Conservation (phyloP, 2,888 invertebrate genomes). For the Tillus elongatus region DNA sequence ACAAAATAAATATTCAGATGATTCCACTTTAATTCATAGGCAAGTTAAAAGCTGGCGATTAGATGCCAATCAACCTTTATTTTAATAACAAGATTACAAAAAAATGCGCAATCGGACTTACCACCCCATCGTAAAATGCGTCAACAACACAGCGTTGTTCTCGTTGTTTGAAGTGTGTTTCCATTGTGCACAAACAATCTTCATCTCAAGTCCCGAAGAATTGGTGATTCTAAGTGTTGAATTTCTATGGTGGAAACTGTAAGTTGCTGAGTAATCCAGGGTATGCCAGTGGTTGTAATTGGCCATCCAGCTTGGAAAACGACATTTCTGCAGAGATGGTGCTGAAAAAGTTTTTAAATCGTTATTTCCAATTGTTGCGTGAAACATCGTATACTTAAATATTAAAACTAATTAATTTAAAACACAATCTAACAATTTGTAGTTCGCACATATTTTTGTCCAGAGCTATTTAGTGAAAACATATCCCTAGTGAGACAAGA, state of each 20-base stretch:
- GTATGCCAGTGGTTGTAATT: conserved; percentile 82
- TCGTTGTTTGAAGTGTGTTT: conserved; percentile 51
- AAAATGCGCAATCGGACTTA: conserved; percentile 37
- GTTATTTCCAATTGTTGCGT: no score
- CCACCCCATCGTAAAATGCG: conserved; percentile 69
- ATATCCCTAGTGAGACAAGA: no score
- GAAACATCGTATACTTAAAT: no score
- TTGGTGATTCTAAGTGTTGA: conserved; percentile 64
- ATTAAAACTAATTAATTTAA: no score
- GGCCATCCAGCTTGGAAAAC: conserved; percentile 81
- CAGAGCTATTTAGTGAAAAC: no score
- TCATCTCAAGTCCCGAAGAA: conserved; percentile 52
- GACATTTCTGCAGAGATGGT: conserved; percentile 65
- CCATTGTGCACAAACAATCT: conserved; percentile 57
- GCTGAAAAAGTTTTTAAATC: conserved; percentile 50
- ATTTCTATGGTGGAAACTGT: conserved; percentile 75
- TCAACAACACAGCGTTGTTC: conserved; percentile 52
- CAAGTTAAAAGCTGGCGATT: no score
- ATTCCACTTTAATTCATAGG: no score
- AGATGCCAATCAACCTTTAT: background rate
- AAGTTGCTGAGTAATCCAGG: conserved; percentile 74
- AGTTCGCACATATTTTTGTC: no score
- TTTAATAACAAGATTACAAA: background rate
- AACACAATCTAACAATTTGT: no score
- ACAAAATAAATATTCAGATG: no score